Percentiles rank a stretch among this genome's conserved stretches.
These are phyloP conservation scores for Lycophotia porphyrea DNA, from an alignment of 2,888 invertebrate genomes.

Conservation along the genomic window DNA sequence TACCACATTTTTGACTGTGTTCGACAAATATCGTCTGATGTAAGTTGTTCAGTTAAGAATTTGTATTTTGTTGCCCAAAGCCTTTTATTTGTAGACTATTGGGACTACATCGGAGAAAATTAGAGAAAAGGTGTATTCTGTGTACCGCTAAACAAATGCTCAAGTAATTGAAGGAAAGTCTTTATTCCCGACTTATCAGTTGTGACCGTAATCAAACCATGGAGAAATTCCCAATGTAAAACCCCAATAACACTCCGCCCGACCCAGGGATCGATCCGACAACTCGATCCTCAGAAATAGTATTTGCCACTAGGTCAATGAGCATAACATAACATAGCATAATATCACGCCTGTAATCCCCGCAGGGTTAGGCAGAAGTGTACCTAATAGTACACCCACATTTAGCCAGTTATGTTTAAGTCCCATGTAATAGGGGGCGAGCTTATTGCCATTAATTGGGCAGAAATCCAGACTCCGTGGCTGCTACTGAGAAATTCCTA, in stretches of 20 bases:
- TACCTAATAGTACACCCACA: too few species aligned
- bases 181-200: too few species aligned
- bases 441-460: too few species aligned
- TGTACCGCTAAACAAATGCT: background rate
- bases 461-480: too few species aligned
- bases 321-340: too few species aligned
- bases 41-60: conserved; percentile 62
- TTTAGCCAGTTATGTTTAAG: too few species aligned
- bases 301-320: background rate
- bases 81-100: background rate
- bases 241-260: background rate
- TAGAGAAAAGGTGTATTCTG: background rate
- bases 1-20: conserved; percentile 70
- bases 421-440: too few species aligned
- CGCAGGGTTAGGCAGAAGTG: too few species aligned
- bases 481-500: too few species aligned
- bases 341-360: too few species aligned
- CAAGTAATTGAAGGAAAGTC: background rate
- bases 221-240: background rate
- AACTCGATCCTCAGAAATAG: background rate
- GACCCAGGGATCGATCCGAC: background rate
- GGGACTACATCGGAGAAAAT: background rate
- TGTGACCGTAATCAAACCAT: too few species aligned
- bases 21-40: conserved; percentile 58
- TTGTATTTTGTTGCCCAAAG: background rate